Evolutionary conservation across 2,113 vertebrate genomes (phyloP).

Genomic region (Xenopus laevis): DNA sequence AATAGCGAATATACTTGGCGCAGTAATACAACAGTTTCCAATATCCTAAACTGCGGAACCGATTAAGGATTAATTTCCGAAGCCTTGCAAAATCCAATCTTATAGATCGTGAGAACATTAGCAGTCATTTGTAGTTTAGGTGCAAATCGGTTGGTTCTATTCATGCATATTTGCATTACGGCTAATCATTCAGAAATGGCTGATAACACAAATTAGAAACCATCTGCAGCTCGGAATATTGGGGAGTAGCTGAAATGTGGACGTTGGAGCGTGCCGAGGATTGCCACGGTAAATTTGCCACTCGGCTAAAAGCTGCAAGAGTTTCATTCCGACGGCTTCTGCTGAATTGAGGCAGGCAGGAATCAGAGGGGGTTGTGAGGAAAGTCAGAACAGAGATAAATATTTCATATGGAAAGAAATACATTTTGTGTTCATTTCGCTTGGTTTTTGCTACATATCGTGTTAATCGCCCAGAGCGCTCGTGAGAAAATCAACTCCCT

Average conservation of each 20-base stretch:
- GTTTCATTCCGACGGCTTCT: not conserved
- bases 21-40: not conserved
- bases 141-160: not conserved
- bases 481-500: not conserved
- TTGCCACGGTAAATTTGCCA: not conserved
- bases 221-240: not conserved
- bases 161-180: not conserved
- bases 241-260: too few species aligned
- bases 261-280: too few species aligned
- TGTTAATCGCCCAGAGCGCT: too few species aligned
- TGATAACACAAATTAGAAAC: conserved; percentile 5
- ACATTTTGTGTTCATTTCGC: not conserved
- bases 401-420: conserved; percentile 22
- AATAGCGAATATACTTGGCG: too few species aligned
- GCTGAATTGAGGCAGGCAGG: not conserved
- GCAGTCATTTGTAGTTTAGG: not conserved
- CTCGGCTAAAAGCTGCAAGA: not conserved
- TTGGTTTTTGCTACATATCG: not conserved
- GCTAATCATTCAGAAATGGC: not conserved
- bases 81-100: not conserved
- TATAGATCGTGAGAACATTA: not conserved
- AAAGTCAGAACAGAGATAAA: not conserved
- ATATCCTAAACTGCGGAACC: not conserved
- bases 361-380: not conserved
- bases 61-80: not conserved